phyloP scores from a whole-genome alignment of 2,888 invertebrate genomes.

The Amblyjoppa fuscipennis region DNA sequence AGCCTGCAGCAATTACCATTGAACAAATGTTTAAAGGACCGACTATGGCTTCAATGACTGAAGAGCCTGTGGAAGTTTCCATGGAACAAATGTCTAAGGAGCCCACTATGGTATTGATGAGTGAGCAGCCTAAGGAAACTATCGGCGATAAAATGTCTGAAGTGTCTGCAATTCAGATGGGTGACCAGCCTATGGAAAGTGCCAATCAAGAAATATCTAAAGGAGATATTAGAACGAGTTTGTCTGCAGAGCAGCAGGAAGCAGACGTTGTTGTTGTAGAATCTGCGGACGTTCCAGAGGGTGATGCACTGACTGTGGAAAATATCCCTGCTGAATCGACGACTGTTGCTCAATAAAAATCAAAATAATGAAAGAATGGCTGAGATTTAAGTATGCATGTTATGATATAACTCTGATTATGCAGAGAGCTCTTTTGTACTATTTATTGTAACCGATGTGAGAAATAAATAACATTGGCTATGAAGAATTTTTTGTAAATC shows the following conservation, averaged over 20 bases:
- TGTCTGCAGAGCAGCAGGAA: neutral
- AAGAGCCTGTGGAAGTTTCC: neutral
- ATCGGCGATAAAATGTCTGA: neutral
- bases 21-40: neutral
- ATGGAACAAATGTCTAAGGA: neutral
- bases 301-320: slow-evolving; percentile 1
- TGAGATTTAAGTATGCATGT: neutral
- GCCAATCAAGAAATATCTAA: neutral
- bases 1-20: neutral
- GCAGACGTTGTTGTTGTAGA: neutral
- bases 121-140: neutral
- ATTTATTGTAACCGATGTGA: neutral
- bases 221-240: neutral
- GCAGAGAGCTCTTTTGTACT: neutral
- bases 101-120: neutral
- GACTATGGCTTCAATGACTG: neutral
- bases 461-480: neutral
- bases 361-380: neutral
- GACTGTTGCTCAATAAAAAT: neutral
- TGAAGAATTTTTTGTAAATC: neutral
- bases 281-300: neutral
- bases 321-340: neutral
- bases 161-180: neutral
- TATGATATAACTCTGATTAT: slow-evolving; percentile 6
- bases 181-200: neutral